These are phyloP conservation scores for Platanista minor DNA, from an alignment of 2,113 vertebrate species.

Conservation along the genomic window DNA sequence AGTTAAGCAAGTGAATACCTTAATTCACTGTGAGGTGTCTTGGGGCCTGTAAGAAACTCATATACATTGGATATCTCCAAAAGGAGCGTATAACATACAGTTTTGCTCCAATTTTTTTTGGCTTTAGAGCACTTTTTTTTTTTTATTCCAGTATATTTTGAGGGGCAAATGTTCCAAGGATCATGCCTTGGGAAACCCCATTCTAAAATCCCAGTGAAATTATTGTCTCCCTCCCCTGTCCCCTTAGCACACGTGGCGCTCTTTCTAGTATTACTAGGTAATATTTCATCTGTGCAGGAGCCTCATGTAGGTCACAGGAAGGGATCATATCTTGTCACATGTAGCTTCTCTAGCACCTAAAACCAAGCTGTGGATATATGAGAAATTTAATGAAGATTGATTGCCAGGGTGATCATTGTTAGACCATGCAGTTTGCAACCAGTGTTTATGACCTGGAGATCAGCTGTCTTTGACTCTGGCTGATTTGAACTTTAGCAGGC, in stretches of 20 bases:
- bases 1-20: background rate
- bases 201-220: background rate
- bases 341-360: background rate
- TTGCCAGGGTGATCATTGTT: background rate
- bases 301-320: background rate
- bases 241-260: fast-evolving
- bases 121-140: background rate
- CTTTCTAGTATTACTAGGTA: background rate
- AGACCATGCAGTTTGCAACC: background rate
- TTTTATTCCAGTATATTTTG: background rate
- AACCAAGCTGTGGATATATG: background rate
- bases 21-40: background rate
- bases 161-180: background rate
- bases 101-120: no score
- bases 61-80: background rate
- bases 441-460: background rate
- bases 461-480: background rate
- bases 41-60: background rate
- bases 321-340: background rate
- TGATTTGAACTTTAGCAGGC: background rate
- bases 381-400: background rate
- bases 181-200: background rate
- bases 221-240: background rate
- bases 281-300: background rate
- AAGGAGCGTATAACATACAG: background rate